These are phyloP conservation scores for Echinarachnius parma DNA, from an alignment of 53 echinoderm and acorn worm genomes.

Conservation along the genomic window DNA sequence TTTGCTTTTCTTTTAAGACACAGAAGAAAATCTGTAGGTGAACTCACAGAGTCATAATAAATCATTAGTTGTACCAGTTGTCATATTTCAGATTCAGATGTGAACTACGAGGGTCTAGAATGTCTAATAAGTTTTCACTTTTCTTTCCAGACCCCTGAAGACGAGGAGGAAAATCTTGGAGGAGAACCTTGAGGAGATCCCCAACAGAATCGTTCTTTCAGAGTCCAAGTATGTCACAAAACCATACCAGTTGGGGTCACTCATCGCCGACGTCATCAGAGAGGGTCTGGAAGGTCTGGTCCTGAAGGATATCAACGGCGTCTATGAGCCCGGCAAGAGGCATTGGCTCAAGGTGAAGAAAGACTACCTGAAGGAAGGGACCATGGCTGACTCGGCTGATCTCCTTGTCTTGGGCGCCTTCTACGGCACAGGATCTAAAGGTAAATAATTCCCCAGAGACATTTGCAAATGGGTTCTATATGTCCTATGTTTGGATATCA, in stretches of 20 bases:
- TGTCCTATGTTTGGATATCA: too few relatives aligned
- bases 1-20: too few relatives aligned
- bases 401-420: constrained; percentile 86
- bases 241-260: constrained; percentile 63
- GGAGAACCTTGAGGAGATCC: constrained; percentile 82
- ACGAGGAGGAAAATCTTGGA: constrained; percentile 81
- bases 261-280: constrained; percentile 79
- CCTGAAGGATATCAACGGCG: constrained; percentile 82
- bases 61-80: too few relatives aligned
- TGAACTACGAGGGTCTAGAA: too few relatives aligned
- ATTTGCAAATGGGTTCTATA: too few relatives aligned
- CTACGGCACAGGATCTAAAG: constrained; percentile 97
- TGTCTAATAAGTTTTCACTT: too few relatives aligned
- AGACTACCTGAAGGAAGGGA: constrained; percentile 87
- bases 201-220: constrained; percentile 92
- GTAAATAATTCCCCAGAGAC: too few relatives aligned
- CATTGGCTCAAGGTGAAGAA: constrained; percentile 99
- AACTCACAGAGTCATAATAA: too few relatives aligned
- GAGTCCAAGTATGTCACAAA: constrained; percentile 80
- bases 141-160: constrained; percentile 76
- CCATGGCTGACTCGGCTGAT: constrained; percentile 96
- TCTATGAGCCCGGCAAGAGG: constrained; percentile 94
- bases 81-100: too few relatives aligned
- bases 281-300: constrained; percentile 97
- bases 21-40: too few relatives aligned